Evolutionary conservation across 2,797 vertebrate species (phyloP).

Genomic region (Sylvilagus floridanus): DNA sequence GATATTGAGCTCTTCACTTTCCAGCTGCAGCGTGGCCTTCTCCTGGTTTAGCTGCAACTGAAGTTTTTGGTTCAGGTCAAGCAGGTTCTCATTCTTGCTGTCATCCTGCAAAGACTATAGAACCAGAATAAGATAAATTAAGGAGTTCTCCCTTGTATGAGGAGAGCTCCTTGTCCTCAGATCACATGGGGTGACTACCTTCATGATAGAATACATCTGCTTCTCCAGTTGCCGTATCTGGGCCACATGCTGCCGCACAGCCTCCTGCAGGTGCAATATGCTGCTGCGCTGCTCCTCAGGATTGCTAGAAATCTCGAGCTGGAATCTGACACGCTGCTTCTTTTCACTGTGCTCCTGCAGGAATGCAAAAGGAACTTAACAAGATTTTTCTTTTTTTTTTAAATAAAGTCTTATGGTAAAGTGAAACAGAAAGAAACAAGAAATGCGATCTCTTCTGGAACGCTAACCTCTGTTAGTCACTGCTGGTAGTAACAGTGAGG

Average conservation of each 20-base stretch:
- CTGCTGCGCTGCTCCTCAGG: slow-evolving; percentile 99
- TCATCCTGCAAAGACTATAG: slow-evolving; percentile 94
- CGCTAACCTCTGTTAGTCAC: slow-evolving; percentile 42
- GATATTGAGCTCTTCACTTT: slow-evolving; percentile 99
- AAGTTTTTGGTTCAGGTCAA: slow-evolving; percentile 93
- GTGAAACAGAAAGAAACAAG: slow-evolving; percentile 14
- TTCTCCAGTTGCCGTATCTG: slow-evolving; percentile 97
- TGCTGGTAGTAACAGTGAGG: background rate
- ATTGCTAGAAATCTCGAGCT: slow-evolving; percentile 99
- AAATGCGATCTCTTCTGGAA: slow-evolving; percentile 37
- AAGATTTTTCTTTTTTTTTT: background rate
- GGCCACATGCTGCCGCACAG: slow-evolving; percentile 96
- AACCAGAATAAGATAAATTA: slow-evolving; percentile 60
- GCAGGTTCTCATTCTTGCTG: slow-evolving; percentile 91
- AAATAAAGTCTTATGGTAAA: slow-evolving; percentile 19
- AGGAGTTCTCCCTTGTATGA: background rate
- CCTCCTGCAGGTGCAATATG: slow-evolving; percentile 97
- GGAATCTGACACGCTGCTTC: slow-evolving; percentile 98
- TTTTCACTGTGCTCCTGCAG: slow-evolving; percentile 98
- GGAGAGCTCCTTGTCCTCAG: background rate
- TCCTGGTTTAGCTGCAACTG: slow-evolving; percentile 98
- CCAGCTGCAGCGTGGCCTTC: slow-evolving; percentile 96
- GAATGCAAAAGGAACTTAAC: background rate
- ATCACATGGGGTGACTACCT: slow-evolving; percentile 86
- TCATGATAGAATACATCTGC: slow-evolving; percentile 98